phyloP scores from a whole-genome alignment of 1,140 invertebrate genomes.

The Pseudomyrmex cubaensis region DNA sequence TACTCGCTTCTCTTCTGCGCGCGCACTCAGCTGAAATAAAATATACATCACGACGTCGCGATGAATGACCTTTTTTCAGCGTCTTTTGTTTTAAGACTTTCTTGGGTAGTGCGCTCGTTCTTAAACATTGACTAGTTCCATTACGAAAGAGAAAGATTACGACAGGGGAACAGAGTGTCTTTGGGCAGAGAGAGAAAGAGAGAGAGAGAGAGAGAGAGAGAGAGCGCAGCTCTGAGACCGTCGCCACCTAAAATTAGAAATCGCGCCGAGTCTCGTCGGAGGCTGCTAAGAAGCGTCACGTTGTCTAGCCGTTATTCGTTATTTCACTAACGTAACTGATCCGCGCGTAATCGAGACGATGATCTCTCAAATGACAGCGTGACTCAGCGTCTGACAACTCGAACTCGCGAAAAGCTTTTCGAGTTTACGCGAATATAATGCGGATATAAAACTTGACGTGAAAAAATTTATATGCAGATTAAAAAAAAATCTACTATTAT shows the following conservation, averaged over 20 bases:
- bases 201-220: no score
- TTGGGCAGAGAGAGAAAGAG: constrained; percentile 20
- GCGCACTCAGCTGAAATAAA: constrained; percentile 11
- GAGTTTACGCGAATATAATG: background rate
- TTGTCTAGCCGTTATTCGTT: constrained; percentile 72
- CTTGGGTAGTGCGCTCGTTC: background rate
- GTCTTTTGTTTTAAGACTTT: background rate
- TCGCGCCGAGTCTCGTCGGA: constrained; percentile 54
- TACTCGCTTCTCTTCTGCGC: background rate
- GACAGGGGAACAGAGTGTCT: background rate
- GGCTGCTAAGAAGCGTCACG: constrained; percentile 69
- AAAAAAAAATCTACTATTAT: background rate
- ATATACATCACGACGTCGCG: constrained; percentile 4
- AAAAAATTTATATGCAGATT: background rate
- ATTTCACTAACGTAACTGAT: constrained; percentile 69
- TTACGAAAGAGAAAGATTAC: constrained; percentile 18
- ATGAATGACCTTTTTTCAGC: background rate
- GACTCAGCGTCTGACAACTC: constrained; percentile 37
- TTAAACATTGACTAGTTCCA: constrained; percentile 1
- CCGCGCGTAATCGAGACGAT: constrained; percentile 51
- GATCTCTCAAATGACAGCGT: constrained; percentile 44
- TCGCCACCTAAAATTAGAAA: constrained; percentile 74
- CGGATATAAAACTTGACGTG: background rate
- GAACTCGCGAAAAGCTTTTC: background rate
- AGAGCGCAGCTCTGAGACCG: constrained; percentile 65